Conservation (phyloP, 2,113 vertebrate genomes). For the Genyomyrus donnyi region DNA sequence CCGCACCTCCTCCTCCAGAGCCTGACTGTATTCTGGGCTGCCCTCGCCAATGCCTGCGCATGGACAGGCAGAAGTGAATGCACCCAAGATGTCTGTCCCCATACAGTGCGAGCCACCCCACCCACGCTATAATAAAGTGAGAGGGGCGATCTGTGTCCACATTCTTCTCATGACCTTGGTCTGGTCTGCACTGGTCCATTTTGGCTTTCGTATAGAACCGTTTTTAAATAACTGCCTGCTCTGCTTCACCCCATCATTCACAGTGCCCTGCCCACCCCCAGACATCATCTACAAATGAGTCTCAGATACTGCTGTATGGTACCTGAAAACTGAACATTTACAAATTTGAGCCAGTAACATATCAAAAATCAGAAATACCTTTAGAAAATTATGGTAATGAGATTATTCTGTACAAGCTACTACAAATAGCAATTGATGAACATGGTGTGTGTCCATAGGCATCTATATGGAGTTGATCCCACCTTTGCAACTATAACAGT, state of each 20-base stretch:
- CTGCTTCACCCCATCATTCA: too few relatives aligned
- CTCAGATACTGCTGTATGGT: background rate
- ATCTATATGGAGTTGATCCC: too few relatives aligned
- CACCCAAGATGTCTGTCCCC: background rate
- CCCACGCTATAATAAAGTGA: background rate
- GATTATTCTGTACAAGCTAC: background rate
- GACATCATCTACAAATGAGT: background rate
- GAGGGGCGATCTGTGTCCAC: background rate
- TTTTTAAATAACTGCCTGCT: background rate
- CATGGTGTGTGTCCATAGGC: too few relatives aligned
- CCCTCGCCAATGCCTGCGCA: slow-evolving; percentile 6
- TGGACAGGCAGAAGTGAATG: background rate
- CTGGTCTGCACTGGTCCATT: background rate
- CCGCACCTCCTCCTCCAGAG: slow-evolving; percentile 53
- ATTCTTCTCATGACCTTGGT: background rate
- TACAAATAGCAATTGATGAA: background rate
- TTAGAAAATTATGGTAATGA: background rate
- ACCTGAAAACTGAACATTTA: background rate
- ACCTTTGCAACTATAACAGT: too few relatives aligned
- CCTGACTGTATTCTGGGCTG: slow-evolving; percentile 42
- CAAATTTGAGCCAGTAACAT: background rate
- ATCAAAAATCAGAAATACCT: background rate
- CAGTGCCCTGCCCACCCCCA: background rate
- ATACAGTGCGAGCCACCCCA: background rate
- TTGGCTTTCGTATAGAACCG: background rate